Percentiles rank a stretch among this genome's conserved stretches.
These are phyloP conservation scores for Drosophila melanica DNA, from an alignment of 1,140 invertebrate species.

Conservation along the genomic window DNA sequence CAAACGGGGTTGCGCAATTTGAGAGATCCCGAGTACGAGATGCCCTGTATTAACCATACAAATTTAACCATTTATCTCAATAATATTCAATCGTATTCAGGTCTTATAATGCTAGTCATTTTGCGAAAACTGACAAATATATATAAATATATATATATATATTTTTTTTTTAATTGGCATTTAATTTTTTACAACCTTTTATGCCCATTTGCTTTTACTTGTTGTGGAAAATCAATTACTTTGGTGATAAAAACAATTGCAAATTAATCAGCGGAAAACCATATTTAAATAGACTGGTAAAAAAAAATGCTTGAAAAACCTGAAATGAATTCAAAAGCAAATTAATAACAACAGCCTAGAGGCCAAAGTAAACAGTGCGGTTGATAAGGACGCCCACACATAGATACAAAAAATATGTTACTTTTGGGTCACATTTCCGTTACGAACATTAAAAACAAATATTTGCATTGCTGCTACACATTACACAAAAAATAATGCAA, in stretches of 20 bases:
- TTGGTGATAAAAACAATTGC: constrained; percentile 24
- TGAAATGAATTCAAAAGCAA: constrained; percentile 29
- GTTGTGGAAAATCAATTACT: constrained; percentile 3
- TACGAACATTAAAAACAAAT: constrained; percentile 19
- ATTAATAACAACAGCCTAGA: constrained; percentile 14
- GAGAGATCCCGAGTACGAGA: neutral
- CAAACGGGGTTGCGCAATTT: neutral
- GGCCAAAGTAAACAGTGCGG: neutral
- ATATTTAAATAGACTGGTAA: constrained; percentile 22
- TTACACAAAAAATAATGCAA: neutral
- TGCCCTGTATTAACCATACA: neutral
- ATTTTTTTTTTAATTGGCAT: no score
- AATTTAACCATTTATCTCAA: no score
- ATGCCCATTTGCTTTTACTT: no score
- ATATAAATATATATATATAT: no score
- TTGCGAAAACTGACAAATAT: no score
- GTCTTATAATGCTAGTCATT: no score
- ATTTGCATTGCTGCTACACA: constrained; percentile 10
- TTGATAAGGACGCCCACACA: neutral
- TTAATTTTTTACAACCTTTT: no score
- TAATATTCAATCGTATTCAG: no score
- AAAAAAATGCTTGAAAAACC: constrained; percentile 11
- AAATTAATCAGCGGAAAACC: constrained; percentile 29
- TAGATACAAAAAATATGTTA: neutral
- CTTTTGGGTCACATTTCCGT: neutral